Conservation (phyloP, 2,113 vertebrate genomes). For the Stomatorhinus ivindoensis region DNA sequence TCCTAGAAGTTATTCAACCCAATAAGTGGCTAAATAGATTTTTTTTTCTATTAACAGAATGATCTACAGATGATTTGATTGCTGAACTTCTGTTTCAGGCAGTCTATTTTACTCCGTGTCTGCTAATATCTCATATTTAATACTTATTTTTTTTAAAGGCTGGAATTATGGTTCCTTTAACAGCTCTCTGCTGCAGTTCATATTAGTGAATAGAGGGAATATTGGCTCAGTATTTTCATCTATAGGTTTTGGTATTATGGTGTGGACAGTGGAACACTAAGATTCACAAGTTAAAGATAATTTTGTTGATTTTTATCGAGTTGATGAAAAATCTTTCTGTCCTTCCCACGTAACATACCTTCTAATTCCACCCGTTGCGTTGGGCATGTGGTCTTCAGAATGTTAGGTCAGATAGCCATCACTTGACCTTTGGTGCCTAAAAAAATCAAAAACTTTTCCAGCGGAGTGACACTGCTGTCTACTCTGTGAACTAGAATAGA, state of each 20-base stretch:
- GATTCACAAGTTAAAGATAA: not conserved
- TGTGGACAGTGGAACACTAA: not conserved
- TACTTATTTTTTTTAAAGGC: conserved; percentile 55
- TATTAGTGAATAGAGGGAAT: not conserved
- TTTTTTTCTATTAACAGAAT: conserved; percentile 69
- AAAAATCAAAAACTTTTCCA: not conserved
- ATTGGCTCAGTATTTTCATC: not conserved
- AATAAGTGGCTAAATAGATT: conserved; percentile 72
- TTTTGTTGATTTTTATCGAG: not conserved
- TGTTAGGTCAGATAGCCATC: not conserved
- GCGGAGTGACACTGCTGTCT: not conserved
- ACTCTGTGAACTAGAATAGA: not conserved
- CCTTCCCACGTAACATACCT: not conserved
- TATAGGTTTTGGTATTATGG: not conserved
- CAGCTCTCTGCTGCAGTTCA: conserved; percentile 24
- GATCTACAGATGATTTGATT: conserved; percentile 57
- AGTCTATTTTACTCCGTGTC: conserved; percentile 47
- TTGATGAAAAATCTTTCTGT: not conserved
- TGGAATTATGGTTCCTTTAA: conserved; percentile 33
- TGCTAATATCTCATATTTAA: conserved; percentile 56
- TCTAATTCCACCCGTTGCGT: not conserved
- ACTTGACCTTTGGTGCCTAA: not conserved
- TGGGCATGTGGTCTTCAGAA: not conserved
- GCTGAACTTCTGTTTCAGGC: conserved; percentile 50
- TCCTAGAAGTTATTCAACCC: conserved; percentile 73